A percentile compares a stretch with the other conserved stretches of the same genome.
These are phyloP conservation scores for Cairina moschata DNA, from an alignment of 2,113 vertebrate genomes.

Conservation along the genomic window DNA sequence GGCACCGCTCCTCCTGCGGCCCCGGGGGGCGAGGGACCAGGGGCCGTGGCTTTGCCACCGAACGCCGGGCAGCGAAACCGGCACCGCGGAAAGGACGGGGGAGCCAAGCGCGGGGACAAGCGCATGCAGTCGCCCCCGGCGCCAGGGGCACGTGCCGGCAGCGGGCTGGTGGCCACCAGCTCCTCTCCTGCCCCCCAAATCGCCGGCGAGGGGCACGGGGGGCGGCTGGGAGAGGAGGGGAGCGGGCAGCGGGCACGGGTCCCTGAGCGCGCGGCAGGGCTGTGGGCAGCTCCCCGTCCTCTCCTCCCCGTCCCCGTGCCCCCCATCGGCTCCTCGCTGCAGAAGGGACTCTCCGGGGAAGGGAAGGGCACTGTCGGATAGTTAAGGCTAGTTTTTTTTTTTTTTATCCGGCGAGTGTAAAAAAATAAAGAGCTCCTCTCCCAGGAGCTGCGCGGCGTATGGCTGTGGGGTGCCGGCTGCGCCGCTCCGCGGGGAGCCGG, in stretches of 20 bases:
- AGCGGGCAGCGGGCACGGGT: background rate
- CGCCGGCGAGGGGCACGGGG: background rate
- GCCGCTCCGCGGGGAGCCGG: background rate
- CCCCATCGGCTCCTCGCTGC: background rate
- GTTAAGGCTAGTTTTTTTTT: constrained; percentile 65
- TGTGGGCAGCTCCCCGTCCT: background rate
- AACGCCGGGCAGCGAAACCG: background rate
- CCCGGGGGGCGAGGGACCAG: no score
- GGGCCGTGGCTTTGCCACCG: no score
- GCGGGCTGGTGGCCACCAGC: background rate
- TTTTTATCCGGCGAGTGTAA: constrained; percentile 47
- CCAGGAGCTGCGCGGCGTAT: background rate
- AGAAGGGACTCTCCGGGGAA: background rate
- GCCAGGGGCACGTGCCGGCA: background rate
- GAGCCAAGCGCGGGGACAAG: background rate
- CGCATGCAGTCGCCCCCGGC: background rate
- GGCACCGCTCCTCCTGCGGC: background rate
- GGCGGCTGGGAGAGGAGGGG: background rate
- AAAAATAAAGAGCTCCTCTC: constrained; percentile 59
- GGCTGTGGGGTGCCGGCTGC: background rate
- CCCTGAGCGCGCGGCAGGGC: constrained; percentile 67
- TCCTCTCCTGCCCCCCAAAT: constrained; percentile 10
- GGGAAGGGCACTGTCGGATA: constrained; percentile 20
- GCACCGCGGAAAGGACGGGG: background rate
- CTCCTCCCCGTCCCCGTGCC: background rate